Base-by-base conservation (phyloP, 2,888 invertebrate genomes). In the Octonoba sinensis region DNA sequence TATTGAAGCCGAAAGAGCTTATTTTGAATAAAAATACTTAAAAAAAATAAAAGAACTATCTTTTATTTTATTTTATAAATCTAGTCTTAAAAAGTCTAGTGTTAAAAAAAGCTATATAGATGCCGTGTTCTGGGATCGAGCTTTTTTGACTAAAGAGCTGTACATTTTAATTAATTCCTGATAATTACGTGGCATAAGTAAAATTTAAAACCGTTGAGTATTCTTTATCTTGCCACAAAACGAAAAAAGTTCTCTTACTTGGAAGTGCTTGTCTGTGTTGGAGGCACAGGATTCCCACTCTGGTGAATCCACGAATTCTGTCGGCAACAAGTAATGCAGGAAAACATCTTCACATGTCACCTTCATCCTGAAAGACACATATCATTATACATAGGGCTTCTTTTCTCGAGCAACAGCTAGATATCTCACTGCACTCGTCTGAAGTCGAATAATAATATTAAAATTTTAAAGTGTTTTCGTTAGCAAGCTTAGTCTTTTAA, bases 221-320 rank as follows among this genome's bases (percentile, higher is more conserved):
- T n/a, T n/a, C n/a, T n/a, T n/a, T n/a, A n/a, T n/a, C n/a, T n/a
- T n/a, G n/a, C n/a, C n/a, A n/a, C n/a, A n/a, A n/a, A 36, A 36
- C 11, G 36, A 36, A 36, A 36, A 36, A 2, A 36, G n/a, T 6
- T 36, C 36, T 24, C 51, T 65, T 85, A 88, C 88, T 87, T 88
- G 88, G 84, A 87, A 89, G 74, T 87, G 87, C 67, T 88, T 88
- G 66, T 89, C 88, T 75, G 76, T 82, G 16, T 87, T 88, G 6
- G 87, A 86, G 6, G 87, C 85, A 46, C 88, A 87, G 15, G 89
- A 87, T 84, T 95, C 95, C 93, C 95, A 95, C 89, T 95, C 95
- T 0, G 95, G 95, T n/a, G 95, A 95, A 89, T 95, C 95, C 83
- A 95, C 92, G 88, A 95, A 95, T 89, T 95, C 94, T 88, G 93